Evolutionary conservation across 2,113 vertebrate species (phyloP), one percentile per base, ranked within the genome.

Genomic region (Alexandromys fortis): DNA sequence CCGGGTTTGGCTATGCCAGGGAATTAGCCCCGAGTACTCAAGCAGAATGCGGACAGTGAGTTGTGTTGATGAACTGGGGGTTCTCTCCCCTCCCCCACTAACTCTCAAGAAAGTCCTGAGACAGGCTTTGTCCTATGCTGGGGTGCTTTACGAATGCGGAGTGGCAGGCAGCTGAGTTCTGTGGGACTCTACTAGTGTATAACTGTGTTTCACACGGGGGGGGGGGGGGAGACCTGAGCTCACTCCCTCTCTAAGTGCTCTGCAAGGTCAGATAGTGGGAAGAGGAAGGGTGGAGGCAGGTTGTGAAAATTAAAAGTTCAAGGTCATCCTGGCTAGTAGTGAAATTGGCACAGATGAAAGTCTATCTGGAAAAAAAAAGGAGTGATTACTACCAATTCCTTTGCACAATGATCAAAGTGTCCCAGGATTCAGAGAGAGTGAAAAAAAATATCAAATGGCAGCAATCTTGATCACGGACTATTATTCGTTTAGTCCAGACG

Each of bases 231-330:
- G 47, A 90, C 70, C 38, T 8, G 45, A 4, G 61, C 49, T 92
- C 78, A 86, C 49, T 86, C 28, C 14, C 70, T 89, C 93, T 94
- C 91, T 52, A 61, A 90, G 81, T 42, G 19, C 19, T 90, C 35
- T 24, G 26, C 6, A 75, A 94, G 42, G 83, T 58, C 87, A 89
- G 82, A 42, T 63, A 78, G 77, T 61, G 35, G 52, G 79, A 82
- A 30, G 52, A 38, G 55, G 9, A 35, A 38, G 5, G 55, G 55
- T 26, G 13, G 30, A 10, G 0, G 45, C 26, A 28, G 7, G 14
- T 2, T 19, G 35, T 76, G 6, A 7, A 19, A 35, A 94, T n/a
- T 58, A 12, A 49, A 68, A 49, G 76, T 24, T 86, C 83, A 86
- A 86, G 30, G 65, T 49, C 63, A 47, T 68, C 30, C 42, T 35